Percentiles rank a stretch among this genome's conserved stretches.
These are phyloP conservation scores for Apodemus agrarius DNA, from an alignment of 2,797 vertebrate genomes.

Conservation along the genomic window DNA sequence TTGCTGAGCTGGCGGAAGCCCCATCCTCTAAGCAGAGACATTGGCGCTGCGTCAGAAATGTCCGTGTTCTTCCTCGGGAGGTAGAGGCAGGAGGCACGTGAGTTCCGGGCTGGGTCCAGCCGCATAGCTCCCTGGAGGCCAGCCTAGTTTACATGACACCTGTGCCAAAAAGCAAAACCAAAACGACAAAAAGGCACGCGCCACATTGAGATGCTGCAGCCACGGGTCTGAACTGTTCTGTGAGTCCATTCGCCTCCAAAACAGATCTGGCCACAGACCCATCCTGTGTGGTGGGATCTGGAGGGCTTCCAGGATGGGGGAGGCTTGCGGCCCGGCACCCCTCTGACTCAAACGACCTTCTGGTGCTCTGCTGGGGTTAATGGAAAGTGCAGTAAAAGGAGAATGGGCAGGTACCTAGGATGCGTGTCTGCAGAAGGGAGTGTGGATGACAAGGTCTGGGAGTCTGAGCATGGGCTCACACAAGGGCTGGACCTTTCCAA, in stretches of 20 bases:
- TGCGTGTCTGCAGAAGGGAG: too few species aligned
- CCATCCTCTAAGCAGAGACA: background rate
- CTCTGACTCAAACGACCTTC: background rate
- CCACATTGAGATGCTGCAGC: rapidly evolving
- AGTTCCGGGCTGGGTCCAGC: background rate
- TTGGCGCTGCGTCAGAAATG: background rate
- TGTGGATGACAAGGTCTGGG: background rate
- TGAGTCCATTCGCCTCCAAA: background rate
- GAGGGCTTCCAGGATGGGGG: background rate
- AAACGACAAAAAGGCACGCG: too few species aligned
- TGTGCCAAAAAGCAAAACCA: background rate
- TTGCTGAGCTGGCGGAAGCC: background rate
- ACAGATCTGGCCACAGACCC: background rate
- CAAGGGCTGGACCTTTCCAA: background rate
- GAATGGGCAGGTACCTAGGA: background rate
- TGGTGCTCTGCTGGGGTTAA: background rate
- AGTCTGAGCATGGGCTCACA: background rate
- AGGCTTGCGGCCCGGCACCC: background rate
- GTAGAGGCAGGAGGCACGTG: background rate
- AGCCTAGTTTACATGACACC: background rate
- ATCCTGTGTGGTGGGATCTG: rapidly evolving
- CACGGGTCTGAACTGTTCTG: too few species aligned
- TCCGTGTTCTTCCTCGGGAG: background rate
- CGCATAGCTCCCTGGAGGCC: background rate
- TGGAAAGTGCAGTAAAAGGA: rapidly evolving